Base-by-base conservation (phyloP, 2,888 invertebrate species). In the Latrodectus hesperus region DNA sequence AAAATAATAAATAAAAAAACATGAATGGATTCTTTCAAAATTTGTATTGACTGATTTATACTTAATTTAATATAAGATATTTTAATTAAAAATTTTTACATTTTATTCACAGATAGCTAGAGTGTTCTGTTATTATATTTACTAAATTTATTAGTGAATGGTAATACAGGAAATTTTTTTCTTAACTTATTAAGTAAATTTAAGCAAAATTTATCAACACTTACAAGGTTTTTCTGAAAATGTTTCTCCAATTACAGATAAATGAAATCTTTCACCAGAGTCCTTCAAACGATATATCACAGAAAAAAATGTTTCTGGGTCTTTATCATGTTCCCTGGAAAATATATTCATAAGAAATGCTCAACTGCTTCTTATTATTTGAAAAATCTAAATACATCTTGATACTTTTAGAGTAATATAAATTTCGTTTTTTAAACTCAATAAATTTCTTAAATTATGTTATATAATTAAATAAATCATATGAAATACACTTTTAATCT, bases 311-410 rank as follows among this genome's bases (percentile, higher is more conserved):
- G 93, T 91, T 71, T 94, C 94, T 0, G 96, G 96, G 91, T 95
- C 94, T 92, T 95, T 96, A 91, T 96, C 96, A 91, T 95, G 95
- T 91, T 96, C 96, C 95, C 93, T 93, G 90, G n/a, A 91, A 90
- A 73, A 52, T 60, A 60, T 9, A 38, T 38, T 38, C 38, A 38
- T 38, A 38, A 6, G 38, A 38, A 38, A 38, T 38, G 38, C 22
- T 38, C 38, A 38, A 6, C 38, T 38, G 38, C 6, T 38, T 38
- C 6, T 3, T 38, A 38, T 38, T 38, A 38, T 38, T 38, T 38
- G 38, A 38, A 1, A n/a, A 38, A 38, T 6, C 38, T 6, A 38
- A 38, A 38, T 38, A 4, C 1, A 3, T 38, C 38, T 3, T 38
- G 2, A 38, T 38, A 38, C 6, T 38, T 38, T 38, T 38, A 38